Base-by-base conservation (phyloP, 1,140 invertebrate genomes). In the Macrobrachium rosenbergii region DNA sequence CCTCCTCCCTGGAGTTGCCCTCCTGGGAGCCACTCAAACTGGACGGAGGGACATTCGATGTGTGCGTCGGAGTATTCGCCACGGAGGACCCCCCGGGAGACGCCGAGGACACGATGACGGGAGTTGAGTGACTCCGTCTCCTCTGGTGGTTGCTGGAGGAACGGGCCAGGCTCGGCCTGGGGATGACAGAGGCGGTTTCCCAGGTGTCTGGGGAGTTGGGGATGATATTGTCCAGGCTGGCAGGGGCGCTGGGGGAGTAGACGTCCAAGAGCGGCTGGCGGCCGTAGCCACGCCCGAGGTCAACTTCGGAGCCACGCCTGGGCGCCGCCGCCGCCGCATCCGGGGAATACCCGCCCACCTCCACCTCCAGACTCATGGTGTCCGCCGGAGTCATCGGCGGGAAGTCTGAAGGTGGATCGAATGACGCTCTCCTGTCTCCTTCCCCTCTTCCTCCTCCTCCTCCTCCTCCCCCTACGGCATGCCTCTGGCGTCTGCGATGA, bases 341-440 rank as follows among this genome's bases (percentile, higher is more conserved):
- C 64, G 81, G 81, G 21, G 64, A 23, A 23, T 82, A 82, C 64
- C 81, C 81, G 23, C 81, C 81, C 45, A 82, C 81, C 67, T 82
- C 81, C 67, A 82, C 81, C 81, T 82, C 81, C 45, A 82, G 52
- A 60, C 81, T 82, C 45, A 82, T 5, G 69, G 81, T 43, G 19
- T 64, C 43, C 12, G 81, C 19, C 43, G 81, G 81, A 5, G 43
- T 17, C 5, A 19, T 11, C 11, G 64, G 7, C 11, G 64, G 52
- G 12, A 52, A 52, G 11, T 82, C 80, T 7, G 63, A 23, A 2
- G 81, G 52, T 0, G 81, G 79, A 23, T 81, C 62, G 28, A 21
- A 37, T 52, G 52, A 52, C 52, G 52, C 52, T 52, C 52, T 52
- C 52, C 52, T 52, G 52, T 52, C 45, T 52, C 45, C 45, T 52